Evolutionary conservation across 1,140 invertebrate genomes (phyloP).

Genomic region (Trissolcus basalis): DNA sequence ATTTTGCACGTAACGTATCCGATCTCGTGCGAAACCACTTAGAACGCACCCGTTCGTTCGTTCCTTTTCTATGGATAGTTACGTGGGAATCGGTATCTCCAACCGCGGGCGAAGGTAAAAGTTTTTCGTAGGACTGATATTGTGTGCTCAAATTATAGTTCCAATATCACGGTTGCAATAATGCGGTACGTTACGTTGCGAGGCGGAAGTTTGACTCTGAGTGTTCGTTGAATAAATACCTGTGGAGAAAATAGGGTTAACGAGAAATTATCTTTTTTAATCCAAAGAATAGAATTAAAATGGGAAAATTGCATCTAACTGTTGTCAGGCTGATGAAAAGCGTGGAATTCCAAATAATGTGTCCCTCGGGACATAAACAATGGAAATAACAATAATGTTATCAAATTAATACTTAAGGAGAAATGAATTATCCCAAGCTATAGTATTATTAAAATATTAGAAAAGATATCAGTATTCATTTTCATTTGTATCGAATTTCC

Average conservation of each 20-base stretch:
- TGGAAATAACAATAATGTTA: too few species aligned
- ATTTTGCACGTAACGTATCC: constrained; percentile 18
- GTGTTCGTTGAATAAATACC: neutral
- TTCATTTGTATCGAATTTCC: too few species aligned
- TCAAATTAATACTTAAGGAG: too few species aligned
- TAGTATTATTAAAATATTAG: too few species aligned
- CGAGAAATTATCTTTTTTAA: constrained; percentile 5
- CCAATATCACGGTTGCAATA: neutral
- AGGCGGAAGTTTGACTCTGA: neutral
- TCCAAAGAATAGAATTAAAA: too few species aligned
- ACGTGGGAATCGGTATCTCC: constrained; percentile 13
- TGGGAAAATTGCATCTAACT: too few species aligned
- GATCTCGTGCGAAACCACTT: constrained; percentile 13
- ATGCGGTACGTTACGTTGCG: constrained; percentile 6
- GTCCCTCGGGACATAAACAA: too few species aligned
- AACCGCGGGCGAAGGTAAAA: constrained; percentile 9
- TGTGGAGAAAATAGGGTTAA: constrained; percentile 15
- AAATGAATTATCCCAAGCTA: too few species aligned
- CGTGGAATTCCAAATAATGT: too few species aligned
- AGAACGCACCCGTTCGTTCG: neutral
- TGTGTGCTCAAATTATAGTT: constrained; percentile 11
- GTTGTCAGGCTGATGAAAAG: too few species aligned
- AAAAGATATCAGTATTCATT: too few species aligned
- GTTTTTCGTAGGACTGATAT: constrained; percentile 18
- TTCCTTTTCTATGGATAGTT: constrained; percentile 5